Conservation (phyloP, 2,113 vertebrate species). For the Motacilla alba region DNA sequence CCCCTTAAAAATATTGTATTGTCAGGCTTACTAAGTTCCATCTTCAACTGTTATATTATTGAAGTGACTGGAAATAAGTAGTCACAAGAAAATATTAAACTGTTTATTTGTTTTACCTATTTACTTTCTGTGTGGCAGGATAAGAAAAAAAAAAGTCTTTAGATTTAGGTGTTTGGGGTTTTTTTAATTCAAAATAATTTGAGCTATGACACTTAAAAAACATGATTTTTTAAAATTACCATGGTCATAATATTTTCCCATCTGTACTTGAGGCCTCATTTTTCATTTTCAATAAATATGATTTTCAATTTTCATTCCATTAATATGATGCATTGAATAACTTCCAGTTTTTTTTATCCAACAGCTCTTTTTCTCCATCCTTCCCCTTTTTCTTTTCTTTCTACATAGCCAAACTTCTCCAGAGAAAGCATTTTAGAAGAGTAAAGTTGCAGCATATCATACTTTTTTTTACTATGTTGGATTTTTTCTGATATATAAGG, state of each 20-base stretch:
- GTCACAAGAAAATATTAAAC: neutral
- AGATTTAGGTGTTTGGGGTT: neutral
- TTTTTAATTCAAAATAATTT: neutral
- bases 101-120: neutral
- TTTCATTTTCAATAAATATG: neutral
- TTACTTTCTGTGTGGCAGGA: neutral
- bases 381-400: neutral
- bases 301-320: neutral
- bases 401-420: neutral
- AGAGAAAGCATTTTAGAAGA: neutral
- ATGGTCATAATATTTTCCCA: neutral
- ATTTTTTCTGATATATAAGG: neutral
- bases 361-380: neutral
- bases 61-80: neutral
- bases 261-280: neutral
- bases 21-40: neutral
- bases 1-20: neutral
- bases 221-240: neutral
- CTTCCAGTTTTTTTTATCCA: neutral
- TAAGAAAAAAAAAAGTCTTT: neutral
- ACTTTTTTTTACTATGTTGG: neutral
- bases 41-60: neutral
- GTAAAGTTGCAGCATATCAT: neutral
- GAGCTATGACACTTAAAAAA: neutral
- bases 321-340: neutral